Evolutionary conservation across 2,113 vertebrate species (phyloP).

Genomic region (Emydura subglobosa): DNA sequence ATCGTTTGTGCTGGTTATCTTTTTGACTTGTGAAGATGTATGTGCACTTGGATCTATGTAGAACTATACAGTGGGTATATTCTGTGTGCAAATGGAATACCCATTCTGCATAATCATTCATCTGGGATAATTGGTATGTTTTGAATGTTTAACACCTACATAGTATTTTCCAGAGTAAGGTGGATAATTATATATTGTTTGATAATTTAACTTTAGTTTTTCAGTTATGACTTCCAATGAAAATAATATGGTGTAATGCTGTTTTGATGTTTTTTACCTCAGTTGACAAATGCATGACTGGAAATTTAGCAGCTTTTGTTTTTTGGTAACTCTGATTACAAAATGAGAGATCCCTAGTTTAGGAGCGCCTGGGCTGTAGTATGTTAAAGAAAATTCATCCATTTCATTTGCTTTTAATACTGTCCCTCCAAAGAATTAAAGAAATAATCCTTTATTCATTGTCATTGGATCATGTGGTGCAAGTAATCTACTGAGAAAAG

Average conservation of each 20-base stretch:
- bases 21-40: fast-evolving
- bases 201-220: background rate
- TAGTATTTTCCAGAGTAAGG: fast-evolving
- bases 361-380: fast-evolving
- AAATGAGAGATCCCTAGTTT: background rate
- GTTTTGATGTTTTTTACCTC: background rate
- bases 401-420: background rate
- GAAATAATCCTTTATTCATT: background rate
- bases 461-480: background rate
- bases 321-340: background rate
- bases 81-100: fast-evolving
- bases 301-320: background rate
- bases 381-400: fast-evolving
- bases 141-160: background rate
- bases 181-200: background rate
- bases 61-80: fast-evolving
- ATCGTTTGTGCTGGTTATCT: background rate
- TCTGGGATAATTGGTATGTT: background rate
- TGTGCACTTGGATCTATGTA: fast-evolving
- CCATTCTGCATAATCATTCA: fast-evolving
- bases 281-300: background rate
- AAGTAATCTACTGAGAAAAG: background rate
- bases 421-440: background rate
- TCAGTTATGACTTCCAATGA: background rate
- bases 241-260: fast-evolving